phyloP scores from a whole-genome alignment of 2,113 vertebrate species.

The Anolis sagrei region DNA sequence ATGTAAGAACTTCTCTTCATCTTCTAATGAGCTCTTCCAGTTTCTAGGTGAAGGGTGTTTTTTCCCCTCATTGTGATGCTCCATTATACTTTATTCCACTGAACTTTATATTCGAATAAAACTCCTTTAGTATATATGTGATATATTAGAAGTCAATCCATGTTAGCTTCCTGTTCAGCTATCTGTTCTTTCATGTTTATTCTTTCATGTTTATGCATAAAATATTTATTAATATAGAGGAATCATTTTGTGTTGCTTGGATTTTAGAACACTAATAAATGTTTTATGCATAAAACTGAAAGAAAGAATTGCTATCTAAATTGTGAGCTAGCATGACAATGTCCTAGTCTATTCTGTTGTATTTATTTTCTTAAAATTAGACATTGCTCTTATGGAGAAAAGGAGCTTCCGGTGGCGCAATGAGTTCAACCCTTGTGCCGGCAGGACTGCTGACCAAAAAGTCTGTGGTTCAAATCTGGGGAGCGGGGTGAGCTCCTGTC shows the following conservation, averaged over 20 bases:
- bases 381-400: background rate
- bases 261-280: slow-evolving; percentile 30
- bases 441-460: no score
- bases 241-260: slow-evolving; percentile 16
- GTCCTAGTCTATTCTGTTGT: background rate
- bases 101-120: no score
- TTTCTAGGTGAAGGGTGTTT: background rate
- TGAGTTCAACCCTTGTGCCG: no score
- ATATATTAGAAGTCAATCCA: background rate
- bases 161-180: slow-evolving; percentile 11
- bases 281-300: slow-evolving; percentile 17
- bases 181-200: slow-evolving; percentile 21
- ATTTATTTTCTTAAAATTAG: no score
- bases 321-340: background rate
- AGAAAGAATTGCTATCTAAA: slow-evolving; percentile 4
- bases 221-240: slow-evolving; percentile 28
- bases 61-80: no score
- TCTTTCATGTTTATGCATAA: slow-evolving; percentile 29
- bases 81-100: no score
- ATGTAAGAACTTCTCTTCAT: background rate
- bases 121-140: no score
- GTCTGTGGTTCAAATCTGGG: no score
- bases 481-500: no score
- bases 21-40: background rate
- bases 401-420: no score